Conservation (phyloP, 2,888 invertebrate species). For the Linyphia triangularis region DNA sequence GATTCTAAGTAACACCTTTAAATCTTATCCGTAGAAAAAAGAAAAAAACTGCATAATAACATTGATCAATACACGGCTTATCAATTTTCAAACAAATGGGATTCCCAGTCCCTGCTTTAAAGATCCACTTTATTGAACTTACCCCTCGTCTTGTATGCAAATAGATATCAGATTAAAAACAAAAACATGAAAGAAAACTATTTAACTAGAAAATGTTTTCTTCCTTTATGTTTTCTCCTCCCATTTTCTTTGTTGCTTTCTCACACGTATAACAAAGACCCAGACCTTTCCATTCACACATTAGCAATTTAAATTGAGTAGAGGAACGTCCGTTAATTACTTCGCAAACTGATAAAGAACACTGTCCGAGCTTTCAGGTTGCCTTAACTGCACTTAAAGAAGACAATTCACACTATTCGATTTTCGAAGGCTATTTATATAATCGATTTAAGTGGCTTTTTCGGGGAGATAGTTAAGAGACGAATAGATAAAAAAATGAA, state of each 20-base stretch:
- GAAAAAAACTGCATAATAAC: conserved; percentile 2
- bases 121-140: neutral
- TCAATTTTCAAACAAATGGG: conserved; percentile 14
- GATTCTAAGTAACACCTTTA: too few species aligned
- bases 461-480: neutral
- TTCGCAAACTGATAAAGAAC: conserved; percentile 59
- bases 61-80: conserved; percentile 8
- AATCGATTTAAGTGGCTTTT: conserved; percentile 34
- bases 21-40: neutral
- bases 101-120: neutral
- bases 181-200: neutral
- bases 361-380: conserved; percentile 32
- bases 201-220: conserved; percentile 40
- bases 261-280: conserved; percentile 24
- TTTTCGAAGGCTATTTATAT: conserved; percentile 59
- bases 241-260: conserved; percentile 13
- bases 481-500: conserved; percentile 6
- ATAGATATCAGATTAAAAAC: conserved; percentile 32
- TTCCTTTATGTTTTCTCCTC: conserved; percentile 10
- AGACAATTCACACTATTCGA: conserved; percentile 46
- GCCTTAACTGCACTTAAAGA: conserved; percentile 48
- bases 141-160: conserved; percentile 22
- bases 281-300: conserved; percentile 29
- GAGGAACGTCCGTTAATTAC: conserved; percentile 48
- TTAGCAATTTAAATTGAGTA: conserved; percentile 59